A percentile compares a stretch with the other conserved stretches of the same genome.
phyloP scores from a whole-genome alignment of 1,140 invertebrate genomes.

The Bombus confusus region DNA sequence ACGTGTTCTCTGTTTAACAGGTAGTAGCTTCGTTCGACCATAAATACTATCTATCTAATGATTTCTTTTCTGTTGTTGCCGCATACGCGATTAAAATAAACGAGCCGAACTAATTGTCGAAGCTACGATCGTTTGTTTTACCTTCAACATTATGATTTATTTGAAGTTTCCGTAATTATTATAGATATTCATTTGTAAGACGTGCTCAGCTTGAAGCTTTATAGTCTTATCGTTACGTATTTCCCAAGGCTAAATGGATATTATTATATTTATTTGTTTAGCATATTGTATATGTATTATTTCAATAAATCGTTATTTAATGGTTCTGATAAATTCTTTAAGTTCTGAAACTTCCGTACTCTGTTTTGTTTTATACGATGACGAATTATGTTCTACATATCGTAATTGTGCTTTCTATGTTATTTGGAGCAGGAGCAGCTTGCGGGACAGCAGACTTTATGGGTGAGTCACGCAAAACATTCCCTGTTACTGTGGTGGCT shows the following conservation, averaged over 20 bases:
- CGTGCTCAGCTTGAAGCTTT: constrained; percentile 38
- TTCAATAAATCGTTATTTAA: constrained; percentile 73
- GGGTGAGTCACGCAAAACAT: constrained; percentile 84
- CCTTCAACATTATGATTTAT: constrained; percentile 42
- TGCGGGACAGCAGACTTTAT: constrained; percentile 89
- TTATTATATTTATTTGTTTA: constrained; percentile 66
- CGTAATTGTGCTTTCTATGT: constrained; percentile 71
- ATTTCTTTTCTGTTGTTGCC: not conserved
- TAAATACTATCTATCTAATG: not conserved
- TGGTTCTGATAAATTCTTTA: constrained; percentile 64
- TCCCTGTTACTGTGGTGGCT: constrained; percentile 65
- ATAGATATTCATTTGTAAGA: constrained; percentile 39
- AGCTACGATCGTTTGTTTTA: constrained; percentile 48
- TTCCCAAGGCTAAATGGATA: constrained; percentile 56
- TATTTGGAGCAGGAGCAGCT: constrained; percentile 84
- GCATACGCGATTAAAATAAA: not conserved
- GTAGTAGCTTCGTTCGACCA: not conserved
- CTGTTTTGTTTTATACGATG: constrained; percentile 33
- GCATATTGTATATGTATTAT: constrained; percentile 69
- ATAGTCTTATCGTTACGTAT: constrained; percentile 56
- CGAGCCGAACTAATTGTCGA: not conserved
- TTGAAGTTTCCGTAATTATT: constrained; percentile 21
- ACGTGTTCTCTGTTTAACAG: not conserved
- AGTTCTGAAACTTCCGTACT: constrained; percentile 50
- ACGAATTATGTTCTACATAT: constrained; percentile 51